Evolutionary conservation across 2,797 vertebrate species (phyloP).

Genomic region (Chelon labrosus): DNA sequence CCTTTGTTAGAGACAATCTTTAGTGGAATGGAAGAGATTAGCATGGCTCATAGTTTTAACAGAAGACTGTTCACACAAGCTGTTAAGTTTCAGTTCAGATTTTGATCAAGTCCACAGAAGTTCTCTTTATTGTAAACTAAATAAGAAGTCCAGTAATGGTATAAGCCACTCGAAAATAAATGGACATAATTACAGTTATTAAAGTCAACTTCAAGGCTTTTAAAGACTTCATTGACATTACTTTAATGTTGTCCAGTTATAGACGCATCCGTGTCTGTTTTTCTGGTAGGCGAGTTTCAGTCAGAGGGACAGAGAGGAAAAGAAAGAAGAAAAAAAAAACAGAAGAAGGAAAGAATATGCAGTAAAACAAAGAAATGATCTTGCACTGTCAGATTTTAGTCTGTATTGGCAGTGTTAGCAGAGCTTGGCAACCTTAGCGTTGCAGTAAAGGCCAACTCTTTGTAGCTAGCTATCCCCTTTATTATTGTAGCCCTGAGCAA

Average conservation of each 20-base stretch:
- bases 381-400: slow-evolving; percentile 32
- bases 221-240: too few species aligned
- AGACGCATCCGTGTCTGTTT: neutral
- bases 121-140: too few species aligned
- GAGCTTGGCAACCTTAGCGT: slow-evolving; percentile 42
- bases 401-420: slow-evolving; percentile 38
- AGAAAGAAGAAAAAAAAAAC: neutral
- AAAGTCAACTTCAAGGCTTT: too few species aligned
- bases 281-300: neutral
- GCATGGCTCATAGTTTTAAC: slow-evolving; percentile 11
- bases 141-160: neutral
- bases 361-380: slow-evolving; percentile 36
- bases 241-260: neutral
- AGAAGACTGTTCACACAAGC: slow-evolving; percentile 21
- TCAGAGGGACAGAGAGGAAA: neutral
- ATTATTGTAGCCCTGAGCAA: slow-evolving; percentile 69
- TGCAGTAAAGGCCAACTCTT: slow-evolving; percentile 55
- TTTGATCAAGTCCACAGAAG: neutral
- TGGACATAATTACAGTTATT: neutral
- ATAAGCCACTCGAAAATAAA: neutral
- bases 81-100: neutral
- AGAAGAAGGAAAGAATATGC: slow-evolving; percentile 1
- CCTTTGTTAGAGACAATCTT: slow-evolving; percentile 6
- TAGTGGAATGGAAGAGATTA: slow-evolving; percentile 2
- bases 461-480: slow-evolving; percentile 58